Evolutionary conservation across 2,797 vertebrate species (phyloP), one percentile per base, ranked within the genome.

Genomic region (Crypturellus tataupa): DNA sequence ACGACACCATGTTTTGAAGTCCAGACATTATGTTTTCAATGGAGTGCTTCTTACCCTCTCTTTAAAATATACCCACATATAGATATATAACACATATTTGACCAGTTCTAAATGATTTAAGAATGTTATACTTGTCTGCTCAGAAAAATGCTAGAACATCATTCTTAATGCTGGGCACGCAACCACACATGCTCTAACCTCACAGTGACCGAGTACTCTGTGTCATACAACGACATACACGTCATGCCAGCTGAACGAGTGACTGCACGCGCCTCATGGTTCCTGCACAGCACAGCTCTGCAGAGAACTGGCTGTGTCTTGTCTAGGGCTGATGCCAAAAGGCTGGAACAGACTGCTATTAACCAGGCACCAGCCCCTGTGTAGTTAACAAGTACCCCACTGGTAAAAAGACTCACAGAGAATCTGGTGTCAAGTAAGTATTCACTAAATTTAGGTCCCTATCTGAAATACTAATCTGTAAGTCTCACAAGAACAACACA

Each of bases 221-320:
- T 10, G 12, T 51, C 2, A 1, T n/a, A 81, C 0, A 0, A 19
- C 10, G 5, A 10, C 0, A 0, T 5, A 33, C 42, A 31, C 69
- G 23, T 49, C 81, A 82, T 59, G 44, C 20, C 51, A 58, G 11
- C 6, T 16, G 29, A 62, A 55, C 9, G 63, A 81, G 79, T 9
- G 10, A 21, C 24, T 49, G 47, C 24, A 24, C 6, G 47, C 75
- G 35, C 18, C 8, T 51, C 5, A 1, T 20, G 37, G 33, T 5
- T 90, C 59, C 78, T 69, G 44, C 20, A 62, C 9, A 64, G 31
- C 55, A 58, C 18, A 83, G 11, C 15, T 44, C 67, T 72, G 53
- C 23, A 31, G 19, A 59, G 40, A 6, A 76, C 33, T 92, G 84
- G 21, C 44, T 84, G 17, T 49, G 24, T 37, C 62, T 89, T 69